phyloP scores from a whole-genome alignment of 35 echinoderm and acorn worm species.

The Amphiura filiformis region DNA sequence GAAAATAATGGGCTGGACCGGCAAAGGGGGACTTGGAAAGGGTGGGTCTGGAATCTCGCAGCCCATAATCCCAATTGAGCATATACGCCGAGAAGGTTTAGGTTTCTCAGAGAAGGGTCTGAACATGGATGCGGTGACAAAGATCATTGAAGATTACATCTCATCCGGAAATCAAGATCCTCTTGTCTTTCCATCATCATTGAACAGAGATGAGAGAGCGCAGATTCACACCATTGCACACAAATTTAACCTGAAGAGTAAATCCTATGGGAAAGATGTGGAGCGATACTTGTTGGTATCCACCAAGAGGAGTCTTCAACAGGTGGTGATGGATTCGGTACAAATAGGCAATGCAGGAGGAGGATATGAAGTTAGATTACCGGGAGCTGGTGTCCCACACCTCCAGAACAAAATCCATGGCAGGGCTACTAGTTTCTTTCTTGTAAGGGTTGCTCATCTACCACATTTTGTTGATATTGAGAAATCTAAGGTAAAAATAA shows the following conservation, averaged over 20 bases:
- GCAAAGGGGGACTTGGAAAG: slow-evolving; percentile 38
- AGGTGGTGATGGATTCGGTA: slow-evolving; percentile 26
- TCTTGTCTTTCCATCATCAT: slow-evolving; percentile 22
- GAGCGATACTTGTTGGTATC: slow-evolving; percentile 13
- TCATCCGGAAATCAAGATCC: slow-evolving; percentile 9
- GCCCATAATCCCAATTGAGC: slow-evolving; percentile 36
- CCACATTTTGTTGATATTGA: no score
- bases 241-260: slow-evolving; percentile 36
- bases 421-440: no score
- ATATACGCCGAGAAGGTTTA: slow-evolving; percentile 16
- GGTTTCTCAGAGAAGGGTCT: slow-evolving; percentile 15
- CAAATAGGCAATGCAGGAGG: slow-evolving; percentile 34
- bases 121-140: background rate
- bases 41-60: slow-evolving; percentile 21
- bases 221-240: background rate
- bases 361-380: slow-evolving; percentile 24
- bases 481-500: no score
- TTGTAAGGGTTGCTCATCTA: no score
- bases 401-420: no score
- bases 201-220: slow-evolving; percentile 29
- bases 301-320: slow-evolving; percentile 17
- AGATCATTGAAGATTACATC: slow-evolving; percentile 34
- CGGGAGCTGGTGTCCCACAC: no score
- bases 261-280: slow-evolving; percentile 18
- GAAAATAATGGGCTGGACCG: slow-evolving; percentile 57